phyloP scores from a whole-genome alignment of 2,888 invertebrate genomes.

The Tigriopus californicus region DNA sequence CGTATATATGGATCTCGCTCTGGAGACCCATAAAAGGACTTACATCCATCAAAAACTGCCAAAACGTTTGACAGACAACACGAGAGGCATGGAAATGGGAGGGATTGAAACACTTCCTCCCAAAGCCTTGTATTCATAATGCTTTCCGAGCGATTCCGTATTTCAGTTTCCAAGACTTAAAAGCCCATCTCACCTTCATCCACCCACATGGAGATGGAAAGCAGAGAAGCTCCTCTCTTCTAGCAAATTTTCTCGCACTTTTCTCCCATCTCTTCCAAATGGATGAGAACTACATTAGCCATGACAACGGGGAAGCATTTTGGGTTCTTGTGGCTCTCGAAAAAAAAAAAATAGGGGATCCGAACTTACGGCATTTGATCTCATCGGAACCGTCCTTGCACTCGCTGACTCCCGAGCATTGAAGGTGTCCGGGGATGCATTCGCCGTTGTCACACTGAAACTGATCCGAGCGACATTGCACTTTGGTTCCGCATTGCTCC shows the following conservation, averaged over 20 bases:
- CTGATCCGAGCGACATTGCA: slow-evolving; percentile 56
- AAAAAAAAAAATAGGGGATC: background rate
- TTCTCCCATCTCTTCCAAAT: slow-evolving; percentile 26
- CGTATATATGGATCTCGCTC: no score
- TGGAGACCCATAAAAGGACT: no score
- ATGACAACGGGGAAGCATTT: background rate
- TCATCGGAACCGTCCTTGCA: slow-evolving; percentile 75
- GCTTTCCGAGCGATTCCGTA: no score
- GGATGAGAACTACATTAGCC: background rate
- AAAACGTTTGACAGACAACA: no score
- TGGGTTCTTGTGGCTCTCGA: background rate
- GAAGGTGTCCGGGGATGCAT: slow-evolving; percentile 42
- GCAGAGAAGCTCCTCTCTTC: background rate
- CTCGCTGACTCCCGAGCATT: slow-evolving; percentile 60
- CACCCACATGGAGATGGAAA: no score
- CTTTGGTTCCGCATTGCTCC: slow-evolving; percentile 3
- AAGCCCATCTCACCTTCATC: no score
- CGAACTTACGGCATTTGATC: slow-evolving; percentile 44
- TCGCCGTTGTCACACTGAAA: slow-evolving; percentile 46
- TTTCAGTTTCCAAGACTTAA: no score
- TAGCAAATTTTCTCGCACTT: background rate
- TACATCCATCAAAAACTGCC: no score
- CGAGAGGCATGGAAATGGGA: no score
- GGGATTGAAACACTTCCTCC: no score
- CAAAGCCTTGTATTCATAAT: no score